These are phyloP conservation scores for Clanis bilineata DNA, from an alignment of 2,888 invertebrate genomes.

Conservation along the genomic window DNA sequence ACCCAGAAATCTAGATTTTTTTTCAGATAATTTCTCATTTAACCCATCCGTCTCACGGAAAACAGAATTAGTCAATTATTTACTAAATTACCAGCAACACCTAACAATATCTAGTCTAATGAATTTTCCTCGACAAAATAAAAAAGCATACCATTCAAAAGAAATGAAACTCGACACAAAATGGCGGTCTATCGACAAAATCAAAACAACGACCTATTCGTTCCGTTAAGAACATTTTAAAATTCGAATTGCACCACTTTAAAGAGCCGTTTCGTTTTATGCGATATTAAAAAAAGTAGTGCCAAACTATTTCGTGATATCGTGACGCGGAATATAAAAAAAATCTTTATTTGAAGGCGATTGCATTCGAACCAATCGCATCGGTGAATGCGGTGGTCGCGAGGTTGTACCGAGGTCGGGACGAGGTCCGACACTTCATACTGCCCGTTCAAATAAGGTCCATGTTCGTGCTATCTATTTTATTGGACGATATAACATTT, in stretches of 20 bases:
- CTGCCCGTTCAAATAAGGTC: constrained; percentile 37
- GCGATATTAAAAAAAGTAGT: constrained; percentile 35
- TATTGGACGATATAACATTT: constrained; percentile 15
- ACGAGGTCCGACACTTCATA: constrained; percentile 47
- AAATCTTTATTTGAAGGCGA: constrained; percentile 69
- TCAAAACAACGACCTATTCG: constrained; percentile 20
- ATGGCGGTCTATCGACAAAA: constrained; percentile 13
- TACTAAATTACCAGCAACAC: neutral
- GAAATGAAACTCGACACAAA: constrained; percentile 5
- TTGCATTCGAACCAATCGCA: constrained; percentile 69
- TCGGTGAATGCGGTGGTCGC: constrained; percentile 67
- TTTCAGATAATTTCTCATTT: neutral
- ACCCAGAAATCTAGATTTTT: too few relatives aligned
- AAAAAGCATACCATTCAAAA: neutral
- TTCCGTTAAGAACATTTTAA: constrained; percentile 37
- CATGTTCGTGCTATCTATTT: constrained; percentile 14
- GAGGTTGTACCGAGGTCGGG: constrained; percentile 70
- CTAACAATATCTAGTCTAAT: neutral
- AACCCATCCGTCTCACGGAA: neutral
- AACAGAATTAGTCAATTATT: neutral
- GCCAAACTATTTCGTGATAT: constrained; percentile 37
- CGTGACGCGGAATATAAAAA: constrained; percentile 62
- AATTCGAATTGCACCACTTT: constrained; percentile 50
- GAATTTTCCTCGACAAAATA: neutral
- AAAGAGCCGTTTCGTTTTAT: constrained; percentile 39